Evolutionary conservation across 2,113 vertebrate genomes (phyloP), one percentile per base, ranked within the genome.

Genomic region (Glaucomys volans): DNA sequence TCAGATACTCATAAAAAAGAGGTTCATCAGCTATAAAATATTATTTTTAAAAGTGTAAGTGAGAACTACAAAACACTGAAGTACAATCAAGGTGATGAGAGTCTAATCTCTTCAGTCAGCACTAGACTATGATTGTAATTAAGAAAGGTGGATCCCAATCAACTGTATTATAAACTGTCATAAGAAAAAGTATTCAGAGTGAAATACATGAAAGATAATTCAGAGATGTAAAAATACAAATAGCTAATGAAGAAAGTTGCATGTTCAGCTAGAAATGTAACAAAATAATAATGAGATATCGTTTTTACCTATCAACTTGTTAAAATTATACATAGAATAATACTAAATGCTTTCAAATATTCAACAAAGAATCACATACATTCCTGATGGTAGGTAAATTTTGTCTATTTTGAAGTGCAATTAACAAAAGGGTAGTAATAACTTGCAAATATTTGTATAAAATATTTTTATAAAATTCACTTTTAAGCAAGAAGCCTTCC

Each of bases 111-210:
- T 26, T 80, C 13, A 81, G 66, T 50, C 81, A 84, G 30, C 62
- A 85, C 32, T 52, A 97, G 30, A 85, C 79, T 87, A 47, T n/a
- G 57, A 81, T 59, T 96, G 16, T 94, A 90, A 94, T 88, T 97
- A 95, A 94, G 64, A 77, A 96, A 81, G 32, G 64, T 79, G 8
- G 75, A 84, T 57, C 16, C 50, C 64, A 97, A 87, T 92, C 85
- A 94, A 75, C 47, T 57, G 16, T 66, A 44, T 67, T 87, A 77
- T 37, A 87, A 96, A 92, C 18, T 94, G 13, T 80, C 47, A 92
- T 90, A 69, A 95, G 74, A 84, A 81, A 81, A 95, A 37, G 28
- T 32, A 85, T 64, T 77, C 62, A 69, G 20, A 85, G 50, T 52
- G 81, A 96, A 96, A 90, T 85, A 82, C 10, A 28, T 62, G n/a